A percentile compares a stretch with the other conserved stretches of the same genome.
Evolutionary conservation across 1,140 invertebrate genomes (phyloP).

Genomic region (Drosophila azteca): DNA sequence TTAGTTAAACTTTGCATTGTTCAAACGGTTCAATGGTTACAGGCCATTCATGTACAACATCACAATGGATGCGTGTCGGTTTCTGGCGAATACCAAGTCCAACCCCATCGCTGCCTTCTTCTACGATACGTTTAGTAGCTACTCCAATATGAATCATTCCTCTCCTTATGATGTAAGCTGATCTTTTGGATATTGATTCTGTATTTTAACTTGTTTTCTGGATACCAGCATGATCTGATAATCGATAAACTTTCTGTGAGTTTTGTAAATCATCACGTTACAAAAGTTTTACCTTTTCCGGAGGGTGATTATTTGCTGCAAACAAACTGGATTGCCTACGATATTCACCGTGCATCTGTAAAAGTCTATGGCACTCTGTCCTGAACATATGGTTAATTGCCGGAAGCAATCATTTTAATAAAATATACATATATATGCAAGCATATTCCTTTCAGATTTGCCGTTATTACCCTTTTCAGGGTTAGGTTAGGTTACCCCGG

Average conservation of each 20-base stretch:
- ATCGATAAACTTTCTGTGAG: neutral
- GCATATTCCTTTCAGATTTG: no score
- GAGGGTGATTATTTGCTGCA: slow-evolving; percentile 6
- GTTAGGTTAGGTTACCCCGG: no score
- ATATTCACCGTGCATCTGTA: neutral
- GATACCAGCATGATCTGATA: slow-evolving; percentile 7
- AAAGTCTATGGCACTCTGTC: neutral
- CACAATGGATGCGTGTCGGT: slow-evolving; percentile 3
- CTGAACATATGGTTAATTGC: neutral
- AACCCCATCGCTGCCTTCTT: neutral
- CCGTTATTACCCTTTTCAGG: no score
- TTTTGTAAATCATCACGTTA: neutral
- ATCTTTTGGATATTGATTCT: neutral
- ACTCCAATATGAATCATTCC: slow-evolving; percentile 12
- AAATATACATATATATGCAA: no score
- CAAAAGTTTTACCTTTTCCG: neutral
- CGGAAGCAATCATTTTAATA: no score
- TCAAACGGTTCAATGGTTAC: neutral
- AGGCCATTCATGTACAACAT: slow-evolving; percentile 9
- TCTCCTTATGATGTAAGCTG: slow-evolving; percentile 10
- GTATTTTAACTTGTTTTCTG: no score
- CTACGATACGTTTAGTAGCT: neutral
- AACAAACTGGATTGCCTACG: neutral
- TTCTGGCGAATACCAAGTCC: neutral
- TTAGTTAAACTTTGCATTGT: slow-evolving; percentile 12